Conservation (phyloP, 2,888 invertebrate genomes). For the Gryllus longicercus region DNA sequence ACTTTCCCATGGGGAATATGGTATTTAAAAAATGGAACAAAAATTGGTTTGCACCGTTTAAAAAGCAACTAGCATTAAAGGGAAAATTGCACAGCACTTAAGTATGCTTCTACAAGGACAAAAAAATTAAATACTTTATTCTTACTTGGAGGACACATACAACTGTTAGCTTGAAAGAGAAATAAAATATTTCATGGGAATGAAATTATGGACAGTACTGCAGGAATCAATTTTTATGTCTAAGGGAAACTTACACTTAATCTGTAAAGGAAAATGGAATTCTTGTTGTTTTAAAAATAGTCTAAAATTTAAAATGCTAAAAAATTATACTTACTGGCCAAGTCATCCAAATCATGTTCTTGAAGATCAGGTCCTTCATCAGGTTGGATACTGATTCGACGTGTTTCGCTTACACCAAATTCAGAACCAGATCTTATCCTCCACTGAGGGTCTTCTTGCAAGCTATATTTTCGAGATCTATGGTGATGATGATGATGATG, state of each 20-base stretch:
- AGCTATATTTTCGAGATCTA: conserved; percentile 68
- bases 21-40: no score
- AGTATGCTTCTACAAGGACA: background rate
- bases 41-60: no score
- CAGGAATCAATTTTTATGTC: no score
- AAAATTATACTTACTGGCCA: conserved; percentile 52
- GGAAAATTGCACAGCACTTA: no score
- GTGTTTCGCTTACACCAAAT: conserved; percentile 45
- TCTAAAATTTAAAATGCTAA: background rate
- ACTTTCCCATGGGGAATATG: no score
- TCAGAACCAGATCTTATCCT: conserved; percentile 51
- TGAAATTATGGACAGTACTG: no score
- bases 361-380: conserved; percentile 71
- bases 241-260: background rate
- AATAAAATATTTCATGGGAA: conserved; percentile 9
- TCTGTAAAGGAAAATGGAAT: background rate
- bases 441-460: conserved; percentile 66
- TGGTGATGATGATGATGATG: conserved; percentile 59
- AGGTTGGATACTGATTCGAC: conserved; percentile 65
- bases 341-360: conserved; percentile 75
- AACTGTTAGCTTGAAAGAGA: background rate
- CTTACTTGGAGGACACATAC: conserved; percentile 17
- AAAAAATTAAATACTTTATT: background rate
- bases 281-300: background rate
- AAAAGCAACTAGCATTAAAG: no score